Evolutionary conservation across 2,797 vertebrate species (phyloP).

Genomic region (Rhabdomys pumilio): DNA sequence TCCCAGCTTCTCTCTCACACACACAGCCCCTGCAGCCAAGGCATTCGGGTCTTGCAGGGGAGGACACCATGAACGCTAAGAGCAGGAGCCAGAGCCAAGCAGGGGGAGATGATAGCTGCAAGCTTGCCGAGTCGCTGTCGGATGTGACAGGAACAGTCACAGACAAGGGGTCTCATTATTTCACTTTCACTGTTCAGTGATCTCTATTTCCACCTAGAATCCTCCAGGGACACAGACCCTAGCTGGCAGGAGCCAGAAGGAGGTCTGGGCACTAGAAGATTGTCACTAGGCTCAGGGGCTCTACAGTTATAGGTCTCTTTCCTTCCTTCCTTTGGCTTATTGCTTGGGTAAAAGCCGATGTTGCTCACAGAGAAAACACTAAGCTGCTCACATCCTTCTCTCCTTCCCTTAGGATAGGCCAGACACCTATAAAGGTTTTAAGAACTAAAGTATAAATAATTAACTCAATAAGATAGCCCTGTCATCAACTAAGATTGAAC

Average conservation of each 20-base stretch:
- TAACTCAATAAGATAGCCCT: not conserved
- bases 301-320: not conserved
- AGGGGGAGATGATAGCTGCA: not conserved
- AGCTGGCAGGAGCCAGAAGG: not conserved
- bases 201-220: slow-evolving; percentile 58
- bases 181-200: slow-evolving; percentile 75
- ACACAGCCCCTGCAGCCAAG: not conserved
- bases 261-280: not conserved
- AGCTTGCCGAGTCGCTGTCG: not conserved
- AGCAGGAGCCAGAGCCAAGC: not conserved
- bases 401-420: no score
- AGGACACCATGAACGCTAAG: not conserved
- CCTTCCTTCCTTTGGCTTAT: not conserved
- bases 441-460: not conserved
- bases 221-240: slow-evolving; percentile 35
- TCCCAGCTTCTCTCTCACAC: not conserved
- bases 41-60: not conserved
- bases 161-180: slow-evolving; percentile 79
- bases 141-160: slow-evolving; percentile 75
- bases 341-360: not conserved
- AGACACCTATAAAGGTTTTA: not conserved
- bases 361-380: not conserved
- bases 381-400: not conserved
- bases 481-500: not conserved
- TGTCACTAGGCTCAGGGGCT: not conserved